Evolutionary conservation across 1,140 invertebrate species (phyloP), one percentile per base, ranked within the genome.

Genomic region (Brachionus plicatilis): DNA sequence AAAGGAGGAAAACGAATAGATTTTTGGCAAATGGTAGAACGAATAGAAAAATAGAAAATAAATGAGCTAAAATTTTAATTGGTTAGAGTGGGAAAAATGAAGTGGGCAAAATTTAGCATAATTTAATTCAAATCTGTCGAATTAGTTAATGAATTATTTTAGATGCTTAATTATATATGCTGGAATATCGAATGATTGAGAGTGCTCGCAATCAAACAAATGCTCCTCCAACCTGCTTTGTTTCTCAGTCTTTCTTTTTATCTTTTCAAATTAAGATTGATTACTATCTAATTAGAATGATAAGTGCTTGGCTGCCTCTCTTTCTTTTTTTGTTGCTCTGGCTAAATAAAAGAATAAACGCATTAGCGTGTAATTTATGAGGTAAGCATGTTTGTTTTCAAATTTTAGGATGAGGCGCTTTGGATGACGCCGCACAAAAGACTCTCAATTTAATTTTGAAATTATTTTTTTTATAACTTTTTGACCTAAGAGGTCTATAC

Each of bases 231-330:
- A 76, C 72, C 72, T 76, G 72, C 72, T 76, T 76, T 50, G 43
- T 50, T 50, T 76, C 41, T 76, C 11, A 27, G 20, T 50, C 3
- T 76, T 50, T 76, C 20, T 76, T 76, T 53, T 76, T 76, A 76
- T 76, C 72, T 76, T 76, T 41, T 17, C 17, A 75, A 50, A 76
- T 76, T 50, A 50, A 76, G 72, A 76, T 76, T 76, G 47, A 76
- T 76, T 76, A 76, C 72, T 47, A 47, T 76, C 47, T 76, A 76
- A 76, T 76, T 76, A 76, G 33, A 76, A 76, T 76, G 41, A 76
- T 76, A 76, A 72, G 68, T 72, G 43, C 11, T 43, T 43, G 17
- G 45, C 20, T 56, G 1, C 17, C 9, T 68, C n/a, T 37, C 27
- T 29, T 68, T 37, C 3, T 29, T 29, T 29, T 29, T 37, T 37